Conservation (phyloP, 2,797 vertebrate genomes). For the Danio albolineatus region DNA sequence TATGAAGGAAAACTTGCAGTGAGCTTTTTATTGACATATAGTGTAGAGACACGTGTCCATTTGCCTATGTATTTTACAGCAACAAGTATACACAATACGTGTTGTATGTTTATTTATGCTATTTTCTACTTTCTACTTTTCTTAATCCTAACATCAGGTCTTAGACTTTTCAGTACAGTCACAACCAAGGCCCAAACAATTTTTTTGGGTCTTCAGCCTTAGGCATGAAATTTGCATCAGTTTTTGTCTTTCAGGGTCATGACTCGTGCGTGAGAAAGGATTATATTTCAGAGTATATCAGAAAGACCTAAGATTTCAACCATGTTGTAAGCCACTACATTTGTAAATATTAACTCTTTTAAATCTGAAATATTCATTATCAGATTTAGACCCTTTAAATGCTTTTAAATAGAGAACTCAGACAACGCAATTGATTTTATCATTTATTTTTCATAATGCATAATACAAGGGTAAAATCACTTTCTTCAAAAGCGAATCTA, state of each 20-base stretch:
- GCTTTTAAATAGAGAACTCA: not conserved
- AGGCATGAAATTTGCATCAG: not conserved
- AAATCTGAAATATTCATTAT: not conserved
- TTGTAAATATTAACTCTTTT: not conserved
- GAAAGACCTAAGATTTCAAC: not conserved
- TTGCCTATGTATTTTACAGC: too few relatives aligned
- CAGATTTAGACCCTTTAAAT: not conserved
- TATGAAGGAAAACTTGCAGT: too few relatives aligned
- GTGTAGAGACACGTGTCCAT: too few relatives aligned
- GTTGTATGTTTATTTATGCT: too few relatives aligned
- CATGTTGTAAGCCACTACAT: not conserved
- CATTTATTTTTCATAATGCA: not conserved
- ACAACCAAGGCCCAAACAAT: not conserved
- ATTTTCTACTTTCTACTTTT: too few relatives aligned
- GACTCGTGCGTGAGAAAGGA: not conserved
- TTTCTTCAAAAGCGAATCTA: constrained; percentile 59
- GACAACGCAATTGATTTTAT: not conserved
- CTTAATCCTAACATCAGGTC: not conserved
- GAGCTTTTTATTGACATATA: too few relatives aligned
- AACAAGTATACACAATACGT: too few relatives aligned
- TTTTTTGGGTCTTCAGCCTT: not conserved
- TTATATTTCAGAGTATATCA: not conserved
- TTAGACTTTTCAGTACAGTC: too few relatives aligned
- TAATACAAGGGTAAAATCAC: not conserved
- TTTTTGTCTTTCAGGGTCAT: not conserved